Conservation (phyloP, 2,888 invertebrate genomes). For the Drosophila pseudotalamancana region DNA sequence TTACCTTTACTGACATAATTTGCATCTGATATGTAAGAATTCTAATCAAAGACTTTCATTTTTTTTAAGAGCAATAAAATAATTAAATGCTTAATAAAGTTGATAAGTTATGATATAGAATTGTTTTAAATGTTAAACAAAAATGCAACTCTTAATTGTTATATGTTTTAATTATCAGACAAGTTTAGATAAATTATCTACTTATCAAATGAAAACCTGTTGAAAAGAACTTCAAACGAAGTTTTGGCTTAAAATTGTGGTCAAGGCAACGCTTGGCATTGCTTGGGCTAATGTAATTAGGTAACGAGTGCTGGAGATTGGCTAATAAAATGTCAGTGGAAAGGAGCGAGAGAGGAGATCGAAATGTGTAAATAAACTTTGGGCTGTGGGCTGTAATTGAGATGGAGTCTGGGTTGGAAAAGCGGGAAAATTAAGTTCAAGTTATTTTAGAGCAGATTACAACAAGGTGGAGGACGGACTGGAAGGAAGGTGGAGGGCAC, state of each 20-base stretch:
- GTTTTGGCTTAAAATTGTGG: not conserved
- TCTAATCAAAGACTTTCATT: too few species aligned
- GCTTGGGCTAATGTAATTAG: conserved; percentile 65
- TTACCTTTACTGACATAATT: too few species aligned
- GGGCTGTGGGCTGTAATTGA: conserved; percentile 38
- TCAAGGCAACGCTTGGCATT: conserved; percentile 12
- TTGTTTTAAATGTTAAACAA: too few species aligned
- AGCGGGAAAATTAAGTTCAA: conserved; percentile 49
- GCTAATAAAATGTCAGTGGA: conserved; percentile 48
- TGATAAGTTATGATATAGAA: too few species aligned
- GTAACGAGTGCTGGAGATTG: conserved; percentile 30
- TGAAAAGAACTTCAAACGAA: conserved; percentile 1
- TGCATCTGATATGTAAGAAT: too few species aligned
- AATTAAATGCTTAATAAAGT: too few species aligned
- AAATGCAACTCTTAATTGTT: too few species aligned
- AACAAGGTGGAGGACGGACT: conserved; percentile 1
- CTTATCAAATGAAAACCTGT: too few species aligned
- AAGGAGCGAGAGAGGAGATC: conserved; percentile 1
- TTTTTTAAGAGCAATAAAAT: too few species aligned
- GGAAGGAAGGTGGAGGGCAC: conserved; percentile 39
- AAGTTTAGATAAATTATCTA: too few species aligned
- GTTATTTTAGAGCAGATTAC: conserved; percentile 50
- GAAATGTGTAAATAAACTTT: conserved; percentile 43
- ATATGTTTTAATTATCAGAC: too few species aligned
- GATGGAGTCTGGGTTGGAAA: conserved; percentile 10